phyloP scores from a whole-genome alignment of 2,113 vertebrate genomes.

The Tauraco erythrolophus region DNA sequence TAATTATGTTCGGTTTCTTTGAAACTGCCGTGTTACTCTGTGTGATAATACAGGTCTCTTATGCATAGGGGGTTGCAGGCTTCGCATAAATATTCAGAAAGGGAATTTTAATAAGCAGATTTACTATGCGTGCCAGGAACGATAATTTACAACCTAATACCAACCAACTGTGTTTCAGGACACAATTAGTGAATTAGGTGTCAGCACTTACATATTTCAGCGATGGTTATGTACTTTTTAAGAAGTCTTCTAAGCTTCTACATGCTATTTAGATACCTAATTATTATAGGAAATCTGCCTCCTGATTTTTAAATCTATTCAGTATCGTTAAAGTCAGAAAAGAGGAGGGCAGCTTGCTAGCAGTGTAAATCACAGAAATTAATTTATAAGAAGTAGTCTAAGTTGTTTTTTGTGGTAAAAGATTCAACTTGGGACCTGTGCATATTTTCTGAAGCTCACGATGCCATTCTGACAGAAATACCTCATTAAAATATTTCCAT shows the following conservation, averaged over 20 bases:
- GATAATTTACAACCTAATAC: slow-evolving; percentile 44
- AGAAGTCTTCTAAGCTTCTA: background rate
- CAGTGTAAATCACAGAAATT: background rate
- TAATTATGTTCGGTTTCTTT: slow-evolving; percentile 42
- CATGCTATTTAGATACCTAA: background rate
- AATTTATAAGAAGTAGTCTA: background rate
- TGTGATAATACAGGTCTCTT: slow-evolving; percentile 42
- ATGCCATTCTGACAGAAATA: background rate
- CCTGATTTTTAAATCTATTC: slow-evolving; percentile 8
- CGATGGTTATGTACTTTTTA: background rate
- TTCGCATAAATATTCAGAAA: slow-evolving; percentile 55
- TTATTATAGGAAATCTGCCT: background rate
- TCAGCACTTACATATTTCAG: background rate
- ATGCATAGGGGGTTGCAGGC: slow-evolving; percentile 17
- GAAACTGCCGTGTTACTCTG: slow-evolving; percentile 11
- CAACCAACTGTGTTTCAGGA: slow-evolving; percentile 24
- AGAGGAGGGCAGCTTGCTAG: background rate
- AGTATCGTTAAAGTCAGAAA: background rate
- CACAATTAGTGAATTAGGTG: slow-evolving; percentile 17
- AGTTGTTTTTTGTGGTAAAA: background rate
- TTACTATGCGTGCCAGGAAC: background rate
- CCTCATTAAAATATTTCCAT: background rate
- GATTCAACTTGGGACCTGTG: background rate
- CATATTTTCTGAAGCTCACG: background rate
- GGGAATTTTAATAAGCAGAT: slow-evolving; percentile 51